A percentile compares a stretch with the other conserved stretches of the same genome.
These are phyloP conservation scores for Drosophila erecta DNA, from an alignment of 1,140 invertebrate species.

Conservation along the genomic window DNA sequence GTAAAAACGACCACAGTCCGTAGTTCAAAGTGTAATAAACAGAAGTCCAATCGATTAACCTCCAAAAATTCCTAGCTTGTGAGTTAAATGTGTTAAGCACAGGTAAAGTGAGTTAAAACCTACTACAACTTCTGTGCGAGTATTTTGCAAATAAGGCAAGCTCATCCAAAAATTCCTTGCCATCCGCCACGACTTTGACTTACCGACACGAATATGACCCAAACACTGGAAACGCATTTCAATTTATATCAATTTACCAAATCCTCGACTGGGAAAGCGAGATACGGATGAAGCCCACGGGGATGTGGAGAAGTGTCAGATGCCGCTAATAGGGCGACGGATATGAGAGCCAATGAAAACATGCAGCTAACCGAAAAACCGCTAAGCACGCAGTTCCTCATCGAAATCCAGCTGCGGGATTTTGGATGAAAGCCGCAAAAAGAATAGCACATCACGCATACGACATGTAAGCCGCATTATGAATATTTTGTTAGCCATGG, in stretches of 20 bases:
- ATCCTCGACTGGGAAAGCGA: slow-evolving; percentile 18
- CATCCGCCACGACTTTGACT: background rate
- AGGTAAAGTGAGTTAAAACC: background rate
- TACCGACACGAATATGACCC: slow-evolving; percentile 16
- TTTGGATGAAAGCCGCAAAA: slow-evolving; percentile 53
- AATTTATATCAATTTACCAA: slow-evolving; percentile 73
- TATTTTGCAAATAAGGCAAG: background rate
- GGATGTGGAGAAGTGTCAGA: slow-evolving; percentile 5
- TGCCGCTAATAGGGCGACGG: slow-evolving; percentile 53
- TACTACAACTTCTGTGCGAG: too few relatives aligned
- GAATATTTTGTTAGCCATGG: slow-evolving; percentile 73
- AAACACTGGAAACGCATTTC: slow-evolving; percentile 72
- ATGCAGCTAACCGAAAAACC: slow-evolving; percentile 46
- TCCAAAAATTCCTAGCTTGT: too few relatives aligned
- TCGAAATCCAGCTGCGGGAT: slow-evolving; percentile 32
- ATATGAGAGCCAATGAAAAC: slow-evolving; percentile 37
- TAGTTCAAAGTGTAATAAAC: too few relatives aligned
- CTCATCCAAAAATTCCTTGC: background rate
- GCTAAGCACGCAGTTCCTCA: slow-evolving; percentile 56
- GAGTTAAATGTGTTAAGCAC: too few relatives aligned
- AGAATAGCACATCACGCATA: slow-evolving; percentile 79
- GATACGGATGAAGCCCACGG: slow-evolving; percentile 8
- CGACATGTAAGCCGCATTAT: slow-evolving; percentile 81
- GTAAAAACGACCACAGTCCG: background rate
- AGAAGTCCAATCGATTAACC: background rate